Evolutionary conservation across 1,140 invertebrate species (phyloP).

Genomic region (Aplysia californica): DNA sequence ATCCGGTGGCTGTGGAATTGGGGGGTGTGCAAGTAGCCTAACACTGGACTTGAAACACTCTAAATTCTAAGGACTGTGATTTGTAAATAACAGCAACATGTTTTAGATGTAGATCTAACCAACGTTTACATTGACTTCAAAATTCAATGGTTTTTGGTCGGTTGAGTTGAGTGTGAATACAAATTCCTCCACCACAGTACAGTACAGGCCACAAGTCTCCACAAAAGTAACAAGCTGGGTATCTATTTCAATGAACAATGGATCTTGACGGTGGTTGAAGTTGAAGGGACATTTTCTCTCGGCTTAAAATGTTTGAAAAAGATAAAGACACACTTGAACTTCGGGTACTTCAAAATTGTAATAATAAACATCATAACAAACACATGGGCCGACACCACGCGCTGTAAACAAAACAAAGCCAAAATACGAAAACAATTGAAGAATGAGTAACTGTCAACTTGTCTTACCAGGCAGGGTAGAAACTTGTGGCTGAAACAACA

Average conservation of each 20-base stretch:
- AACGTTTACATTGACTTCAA: background rate
- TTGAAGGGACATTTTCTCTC: no score
- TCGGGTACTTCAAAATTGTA: no score
- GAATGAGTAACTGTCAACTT: no score
- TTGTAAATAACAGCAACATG: background rate
- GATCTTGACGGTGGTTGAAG: no score
- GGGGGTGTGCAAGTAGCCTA: background rate
- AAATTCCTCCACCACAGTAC: no score
- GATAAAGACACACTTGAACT: no score
- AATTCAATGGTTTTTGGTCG: background rate
- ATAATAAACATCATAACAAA: background rate
- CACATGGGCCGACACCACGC: background rate
- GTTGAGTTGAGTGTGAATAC: no score
- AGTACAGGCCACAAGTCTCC: no score
- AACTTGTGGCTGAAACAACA: background rate
- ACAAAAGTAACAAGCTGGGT: no score
- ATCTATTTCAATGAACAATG: no score
- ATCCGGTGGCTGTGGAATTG: background rate
- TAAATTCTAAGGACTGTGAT: background rate
- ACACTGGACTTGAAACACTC: background rate
- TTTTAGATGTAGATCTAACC: no score
- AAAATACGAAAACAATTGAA: background rate
- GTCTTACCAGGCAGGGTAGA: background rate
- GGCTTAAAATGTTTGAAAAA: no score
- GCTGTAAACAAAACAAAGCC: background rate